Conservation (phyloP, 2,888 invertebrate genomes). For the Electrophaes corylata region DNA sequence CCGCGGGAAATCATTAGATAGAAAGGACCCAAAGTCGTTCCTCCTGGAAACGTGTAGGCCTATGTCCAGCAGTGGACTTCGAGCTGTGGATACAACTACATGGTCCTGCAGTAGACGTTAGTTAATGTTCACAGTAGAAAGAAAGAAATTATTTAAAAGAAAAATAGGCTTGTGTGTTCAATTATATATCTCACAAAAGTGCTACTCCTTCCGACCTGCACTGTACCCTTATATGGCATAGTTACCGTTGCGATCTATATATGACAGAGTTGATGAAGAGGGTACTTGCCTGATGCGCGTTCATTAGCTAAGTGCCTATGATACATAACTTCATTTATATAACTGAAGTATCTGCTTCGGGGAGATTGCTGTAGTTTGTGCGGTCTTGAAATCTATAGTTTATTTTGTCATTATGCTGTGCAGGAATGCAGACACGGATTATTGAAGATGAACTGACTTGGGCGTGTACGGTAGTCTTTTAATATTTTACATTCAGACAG, state of each 20-base stretch:
- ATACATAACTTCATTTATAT: constrained; percentile 3
- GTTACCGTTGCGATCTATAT: constrained; percentile 68
- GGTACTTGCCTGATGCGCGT: constrained; percentile 17
- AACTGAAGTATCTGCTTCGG: constrained; percentile 4
- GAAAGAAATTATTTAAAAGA: no score
- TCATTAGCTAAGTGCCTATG: constrained; percentile 25
- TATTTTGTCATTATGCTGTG: constrained; percentile 8
- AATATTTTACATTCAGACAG: no score
- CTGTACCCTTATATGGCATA: constrained; percentile 50
- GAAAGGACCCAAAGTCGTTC: no score
- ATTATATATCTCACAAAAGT: background rate
- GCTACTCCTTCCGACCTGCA: constrained; percentile 17
- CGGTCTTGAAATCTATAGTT: background rate
- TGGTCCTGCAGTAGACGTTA: no score
- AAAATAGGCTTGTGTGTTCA: no score
- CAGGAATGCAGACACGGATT: constrained; percentile 7
- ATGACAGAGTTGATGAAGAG: constrained; percentile 58
- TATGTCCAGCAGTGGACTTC: no score
- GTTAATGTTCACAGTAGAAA: no score
- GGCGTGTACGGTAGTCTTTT: background rate
- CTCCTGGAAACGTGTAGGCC: no score
- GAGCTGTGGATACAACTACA: no score
- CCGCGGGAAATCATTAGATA: no score
- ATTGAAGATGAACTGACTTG: background rate
- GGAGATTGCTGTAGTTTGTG: constrained; percentile 13